Evolutionary conservation across 2,888 invertebrate genomes (phyloP).

Genomic region (Blastobasis lacticolella): DNA sequence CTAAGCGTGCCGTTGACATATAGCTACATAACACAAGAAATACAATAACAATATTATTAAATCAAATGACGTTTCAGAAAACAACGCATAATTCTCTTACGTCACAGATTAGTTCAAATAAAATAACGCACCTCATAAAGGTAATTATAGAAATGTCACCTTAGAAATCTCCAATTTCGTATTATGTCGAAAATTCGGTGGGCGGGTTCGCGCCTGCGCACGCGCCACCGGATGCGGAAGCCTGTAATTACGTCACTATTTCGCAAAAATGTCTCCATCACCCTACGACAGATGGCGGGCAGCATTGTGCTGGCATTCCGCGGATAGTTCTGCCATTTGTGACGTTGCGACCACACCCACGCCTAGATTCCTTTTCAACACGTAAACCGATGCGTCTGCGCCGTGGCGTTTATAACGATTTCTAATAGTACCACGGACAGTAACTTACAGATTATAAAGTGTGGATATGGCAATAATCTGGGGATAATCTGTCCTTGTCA

Average conservation of each 20-base stretch:
- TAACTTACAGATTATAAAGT: too few relatives aligned
- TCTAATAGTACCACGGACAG: too few relatives aligned
- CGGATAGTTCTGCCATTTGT: constrained; percentile 55
- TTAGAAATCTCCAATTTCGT: constrained; percentile 35
- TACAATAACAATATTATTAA: too few relatives aligned
- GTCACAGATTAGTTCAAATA: too few relatives aligned
- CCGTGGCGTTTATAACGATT: neutral
- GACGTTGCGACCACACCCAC: constrained; percentile 45
- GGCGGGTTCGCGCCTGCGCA: constrained; percentile 57
- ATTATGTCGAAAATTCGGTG: constrained; percentile 35
- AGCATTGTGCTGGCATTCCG: constrained; percentile 51
- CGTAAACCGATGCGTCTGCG: neutral
- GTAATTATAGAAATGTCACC: neutral
- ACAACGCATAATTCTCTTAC: too few relatives aligned
- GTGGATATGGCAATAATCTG: too few relatives aligned
- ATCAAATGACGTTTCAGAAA: too few relatives aligned
- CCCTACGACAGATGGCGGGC: constrained; percentile 60
- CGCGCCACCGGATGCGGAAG: constrained; percentile 68
- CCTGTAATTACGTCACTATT: constrained; percentile 63
- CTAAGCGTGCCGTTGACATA: too few relatives aligned
- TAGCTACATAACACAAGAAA: too few relatives aligned
- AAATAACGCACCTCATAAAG: too few relatives aligned
- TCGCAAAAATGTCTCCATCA: constrained; percentile 70
- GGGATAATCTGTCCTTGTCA: too few relatives aligned
- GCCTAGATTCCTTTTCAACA: neutral